Base-by-base conservation (phyloP, 2,113 vertebrate species). In the Anguilla rostrata region DNA sequence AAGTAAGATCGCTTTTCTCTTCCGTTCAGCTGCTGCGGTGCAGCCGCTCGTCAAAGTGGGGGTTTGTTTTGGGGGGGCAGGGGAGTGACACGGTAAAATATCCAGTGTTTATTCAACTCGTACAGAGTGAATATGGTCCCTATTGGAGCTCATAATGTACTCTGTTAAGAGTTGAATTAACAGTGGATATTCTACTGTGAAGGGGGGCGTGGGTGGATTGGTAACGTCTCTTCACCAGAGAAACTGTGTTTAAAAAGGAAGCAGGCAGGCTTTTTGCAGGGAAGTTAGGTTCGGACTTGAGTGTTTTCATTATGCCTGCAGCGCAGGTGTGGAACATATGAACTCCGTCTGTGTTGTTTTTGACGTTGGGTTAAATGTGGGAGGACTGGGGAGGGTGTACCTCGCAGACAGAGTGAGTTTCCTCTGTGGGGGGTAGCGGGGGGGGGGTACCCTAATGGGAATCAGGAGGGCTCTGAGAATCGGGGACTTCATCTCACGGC, bases 1-100 rank as follows among this genome's bases (percentile, higher is more conserved):
- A 89, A 87, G 94, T 95, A 94, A 94, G 94, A 18, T 71, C 26
- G 1, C 15, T 88, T 82, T 87, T 6, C 0, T 80, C 53, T 85
- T 2, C 60, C 16, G 29, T 12, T 53, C 63, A 34, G 16, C 11
- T 63, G n/a, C 40, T 66, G 53, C 22, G 53, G 49, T 60, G 46
- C 29, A 41, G 84, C 39, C 39, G 84, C 75, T 57, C n/a, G 29
- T 66, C 84, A 39, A 43, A 71, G 12, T 39, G 18, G 34, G 43
- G 46, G n/a, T 34, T 34, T 34, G 34, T 34, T 34, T 34, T n/a
- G 71, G 71, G 7, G 81, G 15, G 18, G 34, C 7, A 46, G 5
- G 49, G 3, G 82, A 0, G 82, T 5, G 1, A 34, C 34, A 34
- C 34, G 34, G 34, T 34, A 34, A 34, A 34, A 34, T 34, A 34